phyloP scores from a whole-genome alignment of 2,797 vertebrate genomes.

The Lithobates sylvaticus region DNA sequence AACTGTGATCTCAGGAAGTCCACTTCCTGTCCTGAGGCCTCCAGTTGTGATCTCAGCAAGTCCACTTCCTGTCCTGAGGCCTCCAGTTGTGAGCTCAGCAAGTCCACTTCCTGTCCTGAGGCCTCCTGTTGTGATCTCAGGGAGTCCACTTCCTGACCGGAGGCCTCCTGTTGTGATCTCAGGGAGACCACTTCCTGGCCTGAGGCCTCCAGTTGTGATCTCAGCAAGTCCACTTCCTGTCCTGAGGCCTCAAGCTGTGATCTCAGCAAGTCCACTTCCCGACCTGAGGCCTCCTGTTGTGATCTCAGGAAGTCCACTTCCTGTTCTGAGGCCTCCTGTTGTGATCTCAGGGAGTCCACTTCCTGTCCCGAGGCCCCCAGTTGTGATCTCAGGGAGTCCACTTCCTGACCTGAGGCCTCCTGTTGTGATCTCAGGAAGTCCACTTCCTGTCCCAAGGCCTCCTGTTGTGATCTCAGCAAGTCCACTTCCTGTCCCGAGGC shows the following conservation, averaged over 20 bases:
- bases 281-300: neutral
- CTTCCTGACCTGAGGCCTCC: neutral
- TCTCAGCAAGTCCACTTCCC: neutral
- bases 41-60: constrained; percentile 4
- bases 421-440: neutral
- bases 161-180: constrained; percentile 7
- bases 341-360: neutral
- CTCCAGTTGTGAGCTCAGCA: neutral
- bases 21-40: neutral
- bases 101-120: neutral
- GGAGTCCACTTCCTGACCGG: neutral
- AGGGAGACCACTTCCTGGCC: neutral
- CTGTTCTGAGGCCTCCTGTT: neutral
- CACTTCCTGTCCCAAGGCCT: neutral
- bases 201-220: neutral
- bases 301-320: neutral
- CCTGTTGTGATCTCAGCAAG: neutral
- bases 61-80: neutral
- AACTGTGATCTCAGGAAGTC: neutral
- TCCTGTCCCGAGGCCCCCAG: neutral
- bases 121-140: constrained; percentile 68
- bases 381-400: neutral
- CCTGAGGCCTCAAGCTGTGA: neutral
- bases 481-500: neutral
- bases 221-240: neutral